A percentile compares a stretch with the other conserved stretches of the same genome.
Conservation (phyloP, 2,888 invertebrate genomes). For the Bimastos eiseni region DNA sequence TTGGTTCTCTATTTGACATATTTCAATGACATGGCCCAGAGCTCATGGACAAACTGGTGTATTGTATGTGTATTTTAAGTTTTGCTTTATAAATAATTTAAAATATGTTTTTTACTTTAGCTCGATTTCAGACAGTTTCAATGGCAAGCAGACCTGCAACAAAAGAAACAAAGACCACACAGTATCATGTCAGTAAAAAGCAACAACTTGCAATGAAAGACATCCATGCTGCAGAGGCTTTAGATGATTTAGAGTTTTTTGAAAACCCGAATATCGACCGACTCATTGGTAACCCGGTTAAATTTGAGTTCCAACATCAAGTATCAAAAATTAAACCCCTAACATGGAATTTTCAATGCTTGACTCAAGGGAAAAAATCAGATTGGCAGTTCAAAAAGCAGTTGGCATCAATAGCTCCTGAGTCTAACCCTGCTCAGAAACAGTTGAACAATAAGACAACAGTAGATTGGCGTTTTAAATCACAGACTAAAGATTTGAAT, state of each 20-base stretch:
- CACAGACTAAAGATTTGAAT: background rate
- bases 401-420: background rate
- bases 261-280: background rate
- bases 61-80: no score
- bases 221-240: background rate
- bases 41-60: no score
- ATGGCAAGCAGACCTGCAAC: background rate
- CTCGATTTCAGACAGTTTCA: background rate
- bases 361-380: background rate
- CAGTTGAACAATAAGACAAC: background rate
- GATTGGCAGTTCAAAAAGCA: constrained; percentile 8
- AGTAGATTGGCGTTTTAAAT: background rate
- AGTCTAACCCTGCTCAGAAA: background rate
- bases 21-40: no score
- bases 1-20: no score
- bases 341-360: background rate
- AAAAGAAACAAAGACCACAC: background rate
- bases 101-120: background rate
- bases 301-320: background rate
- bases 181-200: background rate
- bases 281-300: background rate
- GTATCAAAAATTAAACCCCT: background rate
- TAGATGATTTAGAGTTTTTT: background rate
- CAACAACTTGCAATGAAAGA: background rate
- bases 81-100: no score